Evolutionary conservation across 2,797 vertebrate genomes (phyloP).

Genomic region (Trichosurus vulpecula): DNA sequence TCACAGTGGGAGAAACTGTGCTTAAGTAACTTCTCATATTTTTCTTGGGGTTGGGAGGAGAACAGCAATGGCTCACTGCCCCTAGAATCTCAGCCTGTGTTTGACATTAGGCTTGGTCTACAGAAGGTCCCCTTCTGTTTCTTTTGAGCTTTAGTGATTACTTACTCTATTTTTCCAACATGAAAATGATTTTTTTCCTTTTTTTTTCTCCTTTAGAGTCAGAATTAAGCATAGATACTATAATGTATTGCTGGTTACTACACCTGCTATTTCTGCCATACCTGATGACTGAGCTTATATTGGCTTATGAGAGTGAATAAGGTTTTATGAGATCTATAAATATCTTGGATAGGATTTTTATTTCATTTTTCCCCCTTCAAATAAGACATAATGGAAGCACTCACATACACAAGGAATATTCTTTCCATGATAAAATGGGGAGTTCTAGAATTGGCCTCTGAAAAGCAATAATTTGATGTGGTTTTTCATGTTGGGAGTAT

Average conservation of each 20-base stretch:
- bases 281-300: constrained; percentile 79
- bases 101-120: constrained; percentile 11
- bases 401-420: constrained; percentile 80
- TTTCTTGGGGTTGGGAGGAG: constrained; percentile 22
- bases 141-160: constrained; percentile 28
- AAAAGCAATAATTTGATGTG: constrained; percentile 80
- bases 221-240: constrained; percentile 71
- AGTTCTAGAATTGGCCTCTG: constrained; percentile 79
- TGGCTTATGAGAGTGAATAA: constrained; percentile 79
- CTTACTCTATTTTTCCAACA: constrained; percentile 37
- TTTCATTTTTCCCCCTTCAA: constrained; percentile 80
- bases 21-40: neutral
- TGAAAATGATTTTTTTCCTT: neutral
- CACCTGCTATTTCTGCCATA: constrained; percentile 70
- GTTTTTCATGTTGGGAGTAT: constrained; percentile 74
- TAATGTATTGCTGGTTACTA: constrained; percentile 65
- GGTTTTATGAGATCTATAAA: constrained; percentile 84
- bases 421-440: constrained; percentile 80
- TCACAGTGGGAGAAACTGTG: neutral
- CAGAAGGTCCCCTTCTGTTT: constrained; percentile 13
- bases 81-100: neutral
- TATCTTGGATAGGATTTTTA: constrained; percentile 80
- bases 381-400: constrained; percentile 83
- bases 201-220: constrained; percentile 39
- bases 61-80: neutral